Conservation (phyloP, 2,888 invertebrate species). For the Heteromyza rotundicornis region DNA sequence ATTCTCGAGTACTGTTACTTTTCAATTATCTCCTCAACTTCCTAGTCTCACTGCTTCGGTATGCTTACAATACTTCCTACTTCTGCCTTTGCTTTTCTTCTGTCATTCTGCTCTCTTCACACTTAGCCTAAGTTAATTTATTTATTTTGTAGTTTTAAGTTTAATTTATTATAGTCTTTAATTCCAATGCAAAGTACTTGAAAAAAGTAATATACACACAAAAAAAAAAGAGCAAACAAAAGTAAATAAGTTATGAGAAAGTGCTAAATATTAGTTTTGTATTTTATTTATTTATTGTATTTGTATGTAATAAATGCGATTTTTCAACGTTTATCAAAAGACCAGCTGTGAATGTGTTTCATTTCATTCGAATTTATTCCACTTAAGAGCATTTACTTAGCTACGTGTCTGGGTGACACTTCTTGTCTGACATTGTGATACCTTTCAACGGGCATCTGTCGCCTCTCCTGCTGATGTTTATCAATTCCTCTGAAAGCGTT, state of each 20-base stretch:
- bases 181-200: constrained; percentile 43
- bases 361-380: no score
- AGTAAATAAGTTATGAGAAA: not conserved
- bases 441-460: no score
- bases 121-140: constrained; percentile 7
- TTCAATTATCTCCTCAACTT: constrained; percentile 8
- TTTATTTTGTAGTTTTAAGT: constrained; percentile 21
- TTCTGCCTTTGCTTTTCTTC: not conserved
- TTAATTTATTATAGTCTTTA: constrained; percentile 28
- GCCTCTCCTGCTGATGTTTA: no score
- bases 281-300: not conserved
- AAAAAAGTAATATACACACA: not conserved
- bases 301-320: not conserved
- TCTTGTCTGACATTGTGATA: no score
- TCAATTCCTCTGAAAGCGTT: no score
- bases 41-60: not conserved
- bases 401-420: no score
- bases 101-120: not conserved
- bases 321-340: constrained; percentile 8
- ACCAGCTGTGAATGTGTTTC: not conserved
- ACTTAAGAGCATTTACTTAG: no score
- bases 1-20: constrained; percentile 7
- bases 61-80: not conserved
- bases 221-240: not conserved
- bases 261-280: not conserved